A percentile compares a stretch with the other conserved stretches of the same genome.
phyloP scores from a whole-genome alignment of 2,113 vertebrate genomes.

The Puffinus mauretanicus region DNA sequence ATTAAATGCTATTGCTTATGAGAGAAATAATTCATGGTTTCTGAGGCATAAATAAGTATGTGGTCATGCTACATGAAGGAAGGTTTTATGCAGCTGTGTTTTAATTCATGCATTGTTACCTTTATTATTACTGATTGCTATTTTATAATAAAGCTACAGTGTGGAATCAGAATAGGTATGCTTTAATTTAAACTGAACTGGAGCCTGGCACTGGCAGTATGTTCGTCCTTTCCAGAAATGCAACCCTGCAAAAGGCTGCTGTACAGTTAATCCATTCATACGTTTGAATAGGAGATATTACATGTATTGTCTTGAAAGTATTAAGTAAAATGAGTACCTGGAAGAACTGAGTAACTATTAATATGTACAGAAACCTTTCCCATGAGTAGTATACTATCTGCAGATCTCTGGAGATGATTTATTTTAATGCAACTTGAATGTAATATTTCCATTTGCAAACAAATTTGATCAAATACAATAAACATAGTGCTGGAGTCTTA shows the following conservation, averaged over 20 bases:
- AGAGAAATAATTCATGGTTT: neutral
- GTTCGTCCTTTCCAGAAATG: neutral
- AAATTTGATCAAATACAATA: constrained; percentile 23
- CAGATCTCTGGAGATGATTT: constrained; percentile 10
- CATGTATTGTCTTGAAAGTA: neutral
- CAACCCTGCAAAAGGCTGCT: neutral
- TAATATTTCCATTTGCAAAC: constrained; percentile 21
- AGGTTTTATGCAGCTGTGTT: neutral
- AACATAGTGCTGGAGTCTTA: neutral
- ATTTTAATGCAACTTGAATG: neutral
- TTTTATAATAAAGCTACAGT: neutral
- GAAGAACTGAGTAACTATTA: neutral
- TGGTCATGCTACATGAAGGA: neutral
- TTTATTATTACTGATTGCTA: neutral
- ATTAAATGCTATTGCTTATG: neutral
- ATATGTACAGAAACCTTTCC: neutral
- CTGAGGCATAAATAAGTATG: neutral
- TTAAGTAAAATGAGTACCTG: neutral
- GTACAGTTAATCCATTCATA: neutral
- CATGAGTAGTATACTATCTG: neutral
- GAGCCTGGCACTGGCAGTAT: neutral
- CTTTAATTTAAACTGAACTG: neutral
- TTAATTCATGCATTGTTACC: neutral
- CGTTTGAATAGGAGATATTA: neutral
- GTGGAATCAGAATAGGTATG: neutral